phyloP scores from a whole-genome alignment of 2,888 invertebrate species.

The Cotesia congregata region DNA sequence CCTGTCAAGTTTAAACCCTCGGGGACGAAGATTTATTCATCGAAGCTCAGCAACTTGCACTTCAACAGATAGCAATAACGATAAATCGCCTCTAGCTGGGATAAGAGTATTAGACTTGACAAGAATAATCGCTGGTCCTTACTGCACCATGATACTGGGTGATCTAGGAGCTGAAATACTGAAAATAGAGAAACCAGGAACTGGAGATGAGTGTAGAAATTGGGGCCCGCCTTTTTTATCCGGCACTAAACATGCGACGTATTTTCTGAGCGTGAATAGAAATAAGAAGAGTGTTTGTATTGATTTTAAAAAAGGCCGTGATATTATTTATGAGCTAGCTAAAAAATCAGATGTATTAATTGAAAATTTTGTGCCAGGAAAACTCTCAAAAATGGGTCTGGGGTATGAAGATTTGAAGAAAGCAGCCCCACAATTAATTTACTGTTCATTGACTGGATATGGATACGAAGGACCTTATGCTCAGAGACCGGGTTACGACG shows the following conservation, averaged over 20 bases:
- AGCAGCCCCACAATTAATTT: slow-evolving; percentile 85
- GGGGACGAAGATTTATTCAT: not conserved
- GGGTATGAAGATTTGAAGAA: slow-evolving; percentile 83
- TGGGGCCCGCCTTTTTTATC: slow-evolving; percentile 94
- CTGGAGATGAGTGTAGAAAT: slow-evolving; percentile 89
- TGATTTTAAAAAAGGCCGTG: slow-evolving; percentile 82
- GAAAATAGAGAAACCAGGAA: slow-evolving; percentile 88
- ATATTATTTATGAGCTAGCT: slow-evolving; percentile 80
- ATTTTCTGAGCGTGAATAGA: slow-evolving; percentile 90
- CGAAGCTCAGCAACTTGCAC: not conserved
- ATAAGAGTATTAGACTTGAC: slow-evolving; percentile 85
- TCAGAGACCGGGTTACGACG: slow-evolving; percentile 93
- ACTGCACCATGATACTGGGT: slow-evolving; percentile 92
- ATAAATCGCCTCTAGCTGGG: slow-evolving; percentile 77
- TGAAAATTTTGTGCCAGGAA: slow-evolving; percentile 96
- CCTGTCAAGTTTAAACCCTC: not conserved
- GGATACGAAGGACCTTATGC: slow-evolving; percentile 90
- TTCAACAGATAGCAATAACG: slow-evolving; percentile 29
- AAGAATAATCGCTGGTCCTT: slow-evolving; percentile 93
- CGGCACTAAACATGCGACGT: slow-evolving; percentile 78
- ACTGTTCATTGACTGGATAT: slow-evolving; percentile 95
- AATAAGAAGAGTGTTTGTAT: slow-evolving; percentile 95
- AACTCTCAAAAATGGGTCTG: slow-evolving; percentile 80
- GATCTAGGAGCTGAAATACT: slow-evolving; percentile 94
- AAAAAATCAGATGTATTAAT: slow-evolving; percentile 87